phyloP scores from a whole-genome alignment of 2,113 vertebrate species.

The Pterocles burchelli region DNA sequence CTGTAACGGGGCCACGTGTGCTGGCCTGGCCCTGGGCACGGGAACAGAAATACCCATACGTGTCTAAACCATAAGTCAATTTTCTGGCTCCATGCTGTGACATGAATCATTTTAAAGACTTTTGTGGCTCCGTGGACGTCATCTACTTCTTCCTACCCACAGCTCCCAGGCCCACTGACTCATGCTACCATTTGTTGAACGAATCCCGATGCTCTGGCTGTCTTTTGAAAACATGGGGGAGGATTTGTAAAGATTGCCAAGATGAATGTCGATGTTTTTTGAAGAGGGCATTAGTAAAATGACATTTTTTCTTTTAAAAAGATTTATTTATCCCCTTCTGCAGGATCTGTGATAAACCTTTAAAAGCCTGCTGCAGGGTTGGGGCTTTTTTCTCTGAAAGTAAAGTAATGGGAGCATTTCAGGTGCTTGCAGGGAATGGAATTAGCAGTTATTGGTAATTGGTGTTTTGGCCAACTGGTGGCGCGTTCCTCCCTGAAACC shows the following conservation, averaged over 20 bases:
- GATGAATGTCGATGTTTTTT: neutral
- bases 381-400: neutral
- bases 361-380: neutral
- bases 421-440: neutral
- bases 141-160: conserved; percentile 26
- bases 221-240: conserved; percentile 33
- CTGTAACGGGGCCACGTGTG: fast-evolving
- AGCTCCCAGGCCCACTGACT: conserved; percentile 44
- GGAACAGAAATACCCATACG: neutral
- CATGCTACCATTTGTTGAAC: conserved; percentile 40
- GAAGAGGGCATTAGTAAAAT: conserved; percentile 30
- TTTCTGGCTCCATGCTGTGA: neutral
- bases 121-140: neutral
- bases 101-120: conserved; percentile 19
- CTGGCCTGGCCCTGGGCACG: neutral
- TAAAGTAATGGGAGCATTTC: neutral
- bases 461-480: neutral
- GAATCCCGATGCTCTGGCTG: neutral
- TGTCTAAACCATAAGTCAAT: neutral
- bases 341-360: neutral
- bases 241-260: conserved; percentile 37
- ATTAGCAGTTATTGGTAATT: neutral
- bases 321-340: conserved; percentile 25
- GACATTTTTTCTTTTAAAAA: neutral
- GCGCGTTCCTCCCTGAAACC: neutral